Evolutionary conservation across 1,140 invertebrate genomes (phyloP).

Genomic region (Sesamia nonagrioides): DNA sequence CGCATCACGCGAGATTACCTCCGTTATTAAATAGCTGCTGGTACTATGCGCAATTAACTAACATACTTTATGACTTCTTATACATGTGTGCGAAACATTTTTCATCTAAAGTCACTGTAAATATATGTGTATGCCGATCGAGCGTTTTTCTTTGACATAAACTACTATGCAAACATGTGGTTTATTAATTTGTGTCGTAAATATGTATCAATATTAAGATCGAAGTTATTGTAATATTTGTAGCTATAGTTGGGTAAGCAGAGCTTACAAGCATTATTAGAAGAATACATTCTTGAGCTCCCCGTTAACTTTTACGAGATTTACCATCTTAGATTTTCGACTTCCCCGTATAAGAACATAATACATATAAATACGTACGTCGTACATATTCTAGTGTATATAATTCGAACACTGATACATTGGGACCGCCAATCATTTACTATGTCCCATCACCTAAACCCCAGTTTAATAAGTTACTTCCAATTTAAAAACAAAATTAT

Average conservation of each 20-base stretch:
- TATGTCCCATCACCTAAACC: slow-evolving; percentile 70
- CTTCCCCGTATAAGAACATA: not conserved
- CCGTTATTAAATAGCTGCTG: slow-evolving; percentile 27
- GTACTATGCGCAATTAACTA: slow-evolving; percentile 39
- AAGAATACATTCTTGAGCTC: not conserved
- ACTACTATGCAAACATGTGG: slow-evolving; percentile 33
- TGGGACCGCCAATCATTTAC: slow-evolving; percentile 59
- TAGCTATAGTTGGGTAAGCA: slow-evolving; percentile 15
- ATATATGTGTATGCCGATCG: slow-evolving; percentile 10
- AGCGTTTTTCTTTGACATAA: slow-evolving; percentile 31
- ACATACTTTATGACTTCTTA: slow-evolving; percentile 43
- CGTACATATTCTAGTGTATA: slow-evolving; percentile 7
- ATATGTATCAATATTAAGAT: slow-evolving; percentile 26
- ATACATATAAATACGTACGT: not conserved
- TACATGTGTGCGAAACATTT: slow-evolving; percentile 27
- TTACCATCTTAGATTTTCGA: not conserved
- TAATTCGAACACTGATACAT: slow-evolving; percentile 26
- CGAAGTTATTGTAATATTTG: not conserved
- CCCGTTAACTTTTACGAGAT: slow-evolving; percentile 8
- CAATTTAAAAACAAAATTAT: slow-evolving; percentile 85
- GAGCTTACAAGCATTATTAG: not conserved
- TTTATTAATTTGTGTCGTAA: slow-evolving; percentile 34
- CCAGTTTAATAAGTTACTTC: slow-evolving; percentile 77
- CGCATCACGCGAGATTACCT: slow-evolving; percentile 41
- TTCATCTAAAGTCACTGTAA: slow-evolving; percentile 28